A percentile compares a stretch with the other conserved stretches of the same genome.
These are phyloP conservation scores for Macaria notata DNA, from an alignment of 2,888 invertebrate species.

Conservation along the genomic window DNA sequence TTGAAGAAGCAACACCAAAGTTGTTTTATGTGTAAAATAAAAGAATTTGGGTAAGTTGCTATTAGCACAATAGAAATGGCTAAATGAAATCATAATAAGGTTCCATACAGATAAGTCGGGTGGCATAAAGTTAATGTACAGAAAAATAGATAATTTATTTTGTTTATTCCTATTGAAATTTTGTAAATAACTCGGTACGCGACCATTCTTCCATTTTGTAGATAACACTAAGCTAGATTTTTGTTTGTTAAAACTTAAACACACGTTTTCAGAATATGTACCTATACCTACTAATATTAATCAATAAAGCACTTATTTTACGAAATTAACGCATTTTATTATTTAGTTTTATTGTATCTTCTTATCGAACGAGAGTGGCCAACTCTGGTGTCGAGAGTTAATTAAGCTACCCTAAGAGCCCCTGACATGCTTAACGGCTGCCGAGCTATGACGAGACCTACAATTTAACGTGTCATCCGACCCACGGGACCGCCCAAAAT, in stretches of 20 bases:
- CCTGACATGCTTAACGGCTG: too few species aligned
- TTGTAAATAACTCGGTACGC: slow-evolving; percentile 56
- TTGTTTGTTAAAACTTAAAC: slow-evolving; percentile 43
- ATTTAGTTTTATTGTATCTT: slow-evolving; percentile 46
- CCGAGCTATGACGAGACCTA: too few species aligned
- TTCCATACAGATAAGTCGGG: background rate
- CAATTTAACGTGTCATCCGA: too few species aligned
- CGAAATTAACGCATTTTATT: slow-evolving; percentile 63
- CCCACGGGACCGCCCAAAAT: too few species aligned
- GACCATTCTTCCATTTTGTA: slow-evolving; percentile 26
- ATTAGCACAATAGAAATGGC: too few species aligned
- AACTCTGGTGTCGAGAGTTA: too few species aligned
- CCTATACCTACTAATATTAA: slow-evolving; percentile 67
- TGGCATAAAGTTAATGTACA: slow-evolving; percentile 2
- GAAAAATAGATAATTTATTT: slow-evolving; percentile 33
- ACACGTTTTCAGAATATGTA: slow-evolving; percentile 63
- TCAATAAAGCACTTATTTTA: slow-evolving; percentile 81
- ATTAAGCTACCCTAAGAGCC: too few species aligned
- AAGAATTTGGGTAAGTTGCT: too few species aligned
- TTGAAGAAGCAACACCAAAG: too few species aligned
- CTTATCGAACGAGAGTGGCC: too few species aligned
- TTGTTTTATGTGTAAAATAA: too few species aligned
- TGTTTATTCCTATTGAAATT: slow-evolving; percentile 42
- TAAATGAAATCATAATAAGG: too few species aligned
- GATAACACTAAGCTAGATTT: slow-evolving; percentile 47